Evolutionary conservation across 1,140 invertebrate genomes (phyloP), one percentile per base, ranked within the genome.

Genomic region (Caenorhabditis briggsae): DNA sequence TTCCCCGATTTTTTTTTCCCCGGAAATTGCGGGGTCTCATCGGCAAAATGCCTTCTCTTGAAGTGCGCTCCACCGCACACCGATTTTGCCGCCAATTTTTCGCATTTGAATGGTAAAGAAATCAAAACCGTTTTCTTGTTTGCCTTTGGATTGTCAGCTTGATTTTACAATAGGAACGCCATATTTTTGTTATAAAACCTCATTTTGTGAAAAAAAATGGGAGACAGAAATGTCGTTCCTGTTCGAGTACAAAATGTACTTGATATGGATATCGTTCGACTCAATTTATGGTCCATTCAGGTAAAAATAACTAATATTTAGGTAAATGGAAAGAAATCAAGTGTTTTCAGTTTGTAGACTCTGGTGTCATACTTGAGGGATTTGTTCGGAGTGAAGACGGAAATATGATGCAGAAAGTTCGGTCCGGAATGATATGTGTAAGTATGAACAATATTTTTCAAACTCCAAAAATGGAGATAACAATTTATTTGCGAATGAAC

Each of bases 231-330:
- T 5, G 50, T 78, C 41, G 14, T 78, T 5, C 70, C 70, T 6
- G 46, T 11, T 78, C 70, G 70, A 78, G 70, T 78, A 78, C 70
- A 78, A 78, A 78, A 78, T 78, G 70, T 78, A 50, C 70, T 78
- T 11, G 70, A 78, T 78, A 78, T 48, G 46, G 70, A 78, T 23
- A 78, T 78, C 11, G 18, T 78, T 78, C 70, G 70, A 46, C 46
- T 78, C 20, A 78, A 78, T 12, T n/a, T 78, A 20, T 78, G 70
- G 70, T 78, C 70, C 6, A 78, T 78, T 11, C 43, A 78, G 70
- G 70, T 78, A 23, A 78, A 41, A 2, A 12, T 78, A 53, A n/a
- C 46, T 74, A n/a, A n/a, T n/a, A 46, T 48, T 46, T n/a, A 23
- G n/a, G 0, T 7, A 18, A 58, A 20, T 33, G 0, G 5, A 20